Percentiles rank a stretch among this genome's conserved stretches.
Conservation (phyloP, 2,797 vertebrate genomes). For the Phrynocephalus vlangalii region DNA sequence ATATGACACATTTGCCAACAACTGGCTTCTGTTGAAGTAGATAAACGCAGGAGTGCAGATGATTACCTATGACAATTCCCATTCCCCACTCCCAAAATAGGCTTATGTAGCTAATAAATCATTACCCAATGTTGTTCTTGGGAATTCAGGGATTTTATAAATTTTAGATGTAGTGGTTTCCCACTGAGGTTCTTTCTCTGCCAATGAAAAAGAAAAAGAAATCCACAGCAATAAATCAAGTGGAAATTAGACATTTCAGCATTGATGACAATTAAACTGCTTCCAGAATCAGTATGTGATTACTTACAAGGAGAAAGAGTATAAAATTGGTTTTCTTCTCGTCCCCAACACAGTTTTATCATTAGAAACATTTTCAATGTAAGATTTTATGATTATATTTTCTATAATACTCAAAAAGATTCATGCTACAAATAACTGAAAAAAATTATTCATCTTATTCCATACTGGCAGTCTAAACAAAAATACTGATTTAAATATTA, state of each 20-base stretch:
- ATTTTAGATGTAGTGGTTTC: constrained; percentile 53
- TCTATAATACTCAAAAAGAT: background rate
- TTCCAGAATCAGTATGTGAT: background rate
- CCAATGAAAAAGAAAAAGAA: constrained; percentile 43
- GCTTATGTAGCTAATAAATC: background rate
- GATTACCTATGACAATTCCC: background rate
- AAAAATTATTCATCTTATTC: background rate
- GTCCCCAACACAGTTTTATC: rapidly evolving
- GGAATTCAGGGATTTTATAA: constrained; percentile 46
- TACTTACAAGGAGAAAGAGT: constrained; percentile 30
- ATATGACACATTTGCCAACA: background rate
- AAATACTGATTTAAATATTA: background rate
- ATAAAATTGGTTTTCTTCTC: background rate
- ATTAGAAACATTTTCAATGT: background rate
- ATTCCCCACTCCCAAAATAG: background rate
- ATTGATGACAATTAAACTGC: constrained; percentile 32
- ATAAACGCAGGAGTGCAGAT: background rate
- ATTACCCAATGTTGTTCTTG: constrained; percentile 45
- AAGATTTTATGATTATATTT: background rate
- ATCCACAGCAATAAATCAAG: constrained; percentile 39
- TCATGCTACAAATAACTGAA: background rate
- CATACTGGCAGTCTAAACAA: background rate
- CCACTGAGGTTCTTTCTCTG: constrained; percentile 54
- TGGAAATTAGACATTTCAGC: background rate
- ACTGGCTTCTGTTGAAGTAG: background rate